A percentile compares a stretch with the other conserved stretches of the same genome.
phyloP scores from a whole-genome alignment of 2,888 invertebrate genomes.

The Ischnura elegans region DNA sequence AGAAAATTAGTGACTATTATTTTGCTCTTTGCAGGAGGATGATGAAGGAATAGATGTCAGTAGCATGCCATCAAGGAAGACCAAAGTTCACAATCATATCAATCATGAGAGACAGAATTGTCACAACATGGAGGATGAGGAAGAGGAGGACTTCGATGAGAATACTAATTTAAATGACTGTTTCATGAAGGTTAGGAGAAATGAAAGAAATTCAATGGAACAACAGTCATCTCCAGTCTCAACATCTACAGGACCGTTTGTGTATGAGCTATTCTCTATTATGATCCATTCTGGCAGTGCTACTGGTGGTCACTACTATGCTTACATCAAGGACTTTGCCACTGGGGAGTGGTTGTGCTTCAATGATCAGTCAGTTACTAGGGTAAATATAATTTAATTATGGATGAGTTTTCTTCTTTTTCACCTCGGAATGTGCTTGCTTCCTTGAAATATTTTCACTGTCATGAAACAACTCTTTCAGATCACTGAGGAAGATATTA shows the following conservation, averaged over 20 bases:
- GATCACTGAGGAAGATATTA: constrained; percentile 90
- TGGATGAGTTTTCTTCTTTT: constrained; percentile 1
- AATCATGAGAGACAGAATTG: constrained; percentile 50
- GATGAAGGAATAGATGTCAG: constrained; percentile 81
- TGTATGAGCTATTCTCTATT: constrained; percentile 93
- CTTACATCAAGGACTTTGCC: constrained; percentile 91
- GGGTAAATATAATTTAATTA: constrained; percentile 78
- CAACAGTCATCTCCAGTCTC: neutral
- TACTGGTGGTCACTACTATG: constrained; percentile 94
- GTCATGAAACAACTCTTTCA: constrained; percentile 74
- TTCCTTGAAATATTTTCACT: neutral
- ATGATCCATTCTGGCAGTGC: constrained; percentile 96
- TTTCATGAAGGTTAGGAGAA: constrained; percentile 76
- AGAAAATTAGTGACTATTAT: too few species aligned
- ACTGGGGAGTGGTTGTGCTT: constrained; percentile 91
- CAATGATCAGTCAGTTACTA: constrained; percentile 90
- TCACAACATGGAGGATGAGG: constrained; percentile 44
- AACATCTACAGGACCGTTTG: constrained; percentile 82
- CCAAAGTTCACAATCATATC: constrained; percentile 60
- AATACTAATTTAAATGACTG: constrained; percentile 83
- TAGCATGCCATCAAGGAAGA: constrained; percentile 68
- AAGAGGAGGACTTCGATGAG: constrained; percentile 71
- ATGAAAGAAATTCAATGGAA: constrained; percentile 39
- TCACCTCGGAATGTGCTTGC: neutral
- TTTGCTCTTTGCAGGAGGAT: constrained; percentile 79